These are phyloP conservation scores for Rhopilema esculentum DNA, from an alignment of 30 jellyfish, hydroid and myxozoan genomes.

Conservation along the genomic window DNA sequence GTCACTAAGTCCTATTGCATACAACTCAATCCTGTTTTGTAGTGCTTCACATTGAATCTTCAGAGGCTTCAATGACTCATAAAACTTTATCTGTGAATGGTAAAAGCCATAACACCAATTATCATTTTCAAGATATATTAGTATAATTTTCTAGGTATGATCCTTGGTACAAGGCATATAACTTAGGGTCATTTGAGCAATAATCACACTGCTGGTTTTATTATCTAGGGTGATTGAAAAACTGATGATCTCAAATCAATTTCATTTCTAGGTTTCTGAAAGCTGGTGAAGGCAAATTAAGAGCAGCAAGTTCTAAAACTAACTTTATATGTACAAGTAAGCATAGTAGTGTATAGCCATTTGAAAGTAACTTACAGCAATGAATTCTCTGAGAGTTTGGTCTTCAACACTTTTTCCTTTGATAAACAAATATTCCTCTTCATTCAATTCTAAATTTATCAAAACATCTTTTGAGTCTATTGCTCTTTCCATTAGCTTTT, in stretches of 20 bases:
- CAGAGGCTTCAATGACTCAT: slow-evolving; percentile 73
- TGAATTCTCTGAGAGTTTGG: slow-evolving; percentile 67
- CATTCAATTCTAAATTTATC: slow-evolving; percentile 57
- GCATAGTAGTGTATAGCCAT: neutral
- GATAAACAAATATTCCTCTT: slow-evolving; percentile 65
- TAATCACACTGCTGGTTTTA: too few species aligned
- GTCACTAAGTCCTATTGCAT: slow-evolving; percentile 58
- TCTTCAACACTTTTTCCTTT: slow-evolving; percentile 71
- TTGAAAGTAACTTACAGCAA: slow-evolving; percentile 64
- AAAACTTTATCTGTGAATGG: slow-evolving; percentile 69
- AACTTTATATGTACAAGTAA: too few species aligned
- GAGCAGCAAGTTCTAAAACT: too few species aligned
- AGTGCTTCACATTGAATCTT: slow-evolving; percentile 71
- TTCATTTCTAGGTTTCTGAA: too few species aligned
- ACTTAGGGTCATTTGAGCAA: too few species aligned
- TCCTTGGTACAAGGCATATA: too few species aligned
- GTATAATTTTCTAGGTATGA: too few species aligned
- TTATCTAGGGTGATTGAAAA: too few species aligned
- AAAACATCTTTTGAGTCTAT: slow-evolving; percentile 33
- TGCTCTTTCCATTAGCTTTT: slow-evolving; percentile 45
- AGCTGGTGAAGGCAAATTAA: too few species aligned
- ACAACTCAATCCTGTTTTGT: slow-evolving; percentile 62
- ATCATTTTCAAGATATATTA: too few species aligned
- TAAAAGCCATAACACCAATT: too few species aligned
- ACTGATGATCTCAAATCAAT: too few species aligned